phyloP scores from a whole-genome alignment of 2,113 vertebrate species.

The Alouatta palliata region DNA sequence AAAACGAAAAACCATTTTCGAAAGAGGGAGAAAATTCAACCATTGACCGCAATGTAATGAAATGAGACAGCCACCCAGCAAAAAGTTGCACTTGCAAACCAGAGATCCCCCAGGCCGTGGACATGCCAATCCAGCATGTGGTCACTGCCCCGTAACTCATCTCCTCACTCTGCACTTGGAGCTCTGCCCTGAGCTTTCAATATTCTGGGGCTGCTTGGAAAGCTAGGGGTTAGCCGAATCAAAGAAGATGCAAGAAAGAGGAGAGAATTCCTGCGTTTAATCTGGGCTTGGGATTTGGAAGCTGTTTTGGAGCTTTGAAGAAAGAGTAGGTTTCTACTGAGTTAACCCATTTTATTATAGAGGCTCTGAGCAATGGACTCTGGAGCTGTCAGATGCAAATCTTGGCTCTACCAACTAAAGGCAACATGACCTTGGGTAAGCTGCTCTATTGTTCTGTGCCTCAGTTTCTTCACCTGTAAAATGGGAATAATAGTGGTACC shows the following conservation, averaged over 20 bases:
- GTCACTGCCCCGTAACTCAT: not conserved
- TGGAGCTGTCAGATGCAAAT: not conserved
- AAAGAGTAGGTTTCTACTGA: not conserved
- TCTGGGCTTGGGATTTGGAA: not conserved
- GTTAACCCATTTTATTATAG: too few species aligned
- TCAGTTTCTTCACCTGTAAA: not conserved
- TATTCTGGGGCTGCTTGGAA: not conserved
- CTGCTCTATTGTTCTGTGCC: not conserved
- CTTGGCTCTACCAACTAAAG: not conserved
- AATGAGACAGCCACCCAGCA: not conserved
- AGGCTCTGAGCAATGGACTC: not conserved
- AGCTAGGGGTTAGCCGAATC: not conserved
- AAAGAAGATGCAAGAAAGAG: not conserved
- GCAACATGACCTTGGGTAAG: not conserved
- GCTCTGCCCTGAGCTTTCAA: rapidly evolving
- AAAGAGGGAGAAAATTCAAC: not conserved
- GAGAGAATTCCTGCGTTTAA: not conserved
- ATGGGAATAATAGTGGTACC: not conserved
- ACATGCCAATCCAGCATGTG: too few species aligned
- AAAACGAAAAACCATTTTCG: not conserved
- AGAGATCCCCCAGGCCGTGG: not conserved
- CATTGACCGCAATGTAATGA: not conserved
- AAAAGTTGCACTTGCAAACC: not conserved
- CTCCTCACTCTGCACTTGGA: not conserved
- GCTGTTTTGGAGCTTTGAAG: not conserved